These are phyloP conservation scores for Phymastichus coffea DNA, from an alignment of 1,140 invertebrate genomes.

Conservation along the genomic window DNA sequence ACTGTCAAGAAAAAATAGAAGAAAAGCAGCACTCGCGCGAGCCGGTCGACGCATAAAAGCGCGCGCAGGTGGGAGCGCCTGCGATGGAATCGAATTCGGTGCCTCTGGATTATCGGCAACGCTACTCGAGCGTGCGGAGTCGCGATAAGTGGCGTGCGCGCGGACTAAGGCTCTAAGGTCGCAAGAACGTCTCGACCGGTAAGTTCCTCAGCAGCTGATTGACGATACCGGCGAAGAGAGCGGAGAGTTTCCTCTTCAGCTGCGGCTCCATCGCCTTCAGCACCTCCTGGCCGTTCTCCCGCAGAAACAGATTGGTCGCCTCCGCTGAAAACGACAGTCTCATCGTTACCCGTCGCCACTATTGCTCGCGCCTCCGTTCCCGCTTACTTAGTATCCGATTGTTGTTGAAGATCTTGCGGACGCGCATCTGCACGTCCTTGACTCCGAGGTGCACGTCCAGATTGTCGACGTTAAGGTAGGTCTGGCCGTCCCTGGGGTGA, in stretches of 20 bases:
- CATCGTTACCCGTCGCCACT: background rate
- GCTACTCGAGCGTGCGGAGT: no score
- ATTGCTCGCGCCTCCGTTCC: no score
- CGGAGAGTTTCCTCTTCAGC: slow-evolving; percentile 64
- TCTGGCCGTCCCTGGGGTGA: slow-evolving; percentile 50
- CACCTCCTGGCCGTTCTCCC: slow-evolving; percentile 70
- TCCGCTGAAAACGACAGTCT: slow-evolving; percentile 59
- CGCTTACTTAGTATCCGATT: slow-evolving; percentile 72
- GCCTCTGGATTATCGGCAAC: no score
- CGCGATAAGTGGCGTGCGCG: no score
- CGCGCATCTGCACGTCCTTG: slow-evolving; percentile 66
- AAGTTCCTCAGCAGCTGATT: slow-evolving; percentile 68
- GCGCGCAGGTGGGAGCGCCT: no score
- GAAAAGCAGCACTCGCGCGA: no score
- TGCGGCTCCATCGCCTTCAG: slow-evolving; percentile 70
- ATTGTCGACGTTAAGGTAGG: slow-evolving; percentile 65
- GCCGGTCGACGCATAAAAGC: no score
- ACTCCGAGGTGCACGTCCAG: slow-evolving; percentile 64
- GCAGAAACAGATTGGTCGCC: slow-evolving; percentile 71
- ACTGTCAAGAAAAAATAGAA: no score
- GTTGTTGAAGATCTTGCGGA: slow-evolving; percentile 69
- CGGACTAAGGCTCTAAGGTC: no score
- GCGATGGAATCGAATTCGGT: no score
- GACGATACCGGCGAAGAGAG: slow-evolving; percentile 64
- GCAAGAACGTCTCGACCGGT: slow-evolving; percentile 62